Evolutionary conservation across 2,113 vertebrate species (phyloP).

Genomic region (Nipponia nippon): DNA sequence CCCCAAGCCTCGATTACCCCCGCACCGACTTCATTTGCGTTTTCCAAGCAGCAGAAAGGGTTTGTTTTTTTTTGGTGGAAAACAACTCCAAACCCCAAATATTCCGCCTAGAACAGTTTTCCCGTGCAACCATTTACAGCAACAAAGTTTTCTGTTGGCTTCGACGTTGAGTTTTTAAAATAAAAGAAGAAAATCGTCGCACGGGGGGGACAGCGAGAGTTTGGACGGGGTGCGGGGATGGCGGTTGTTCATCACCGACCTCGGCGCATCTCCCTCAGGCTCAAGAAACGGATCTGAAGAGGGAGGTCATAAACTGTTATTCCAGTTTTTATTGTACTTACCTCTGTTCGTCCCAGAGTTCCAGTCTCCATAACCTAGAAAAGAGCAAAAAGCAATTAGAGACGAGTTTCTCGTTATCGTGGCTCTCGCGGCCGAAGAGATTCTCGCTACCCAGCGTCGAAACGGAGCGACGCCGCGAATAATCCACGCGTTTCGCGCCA

Average conservation of each 20-base stretch:
- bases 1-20: not conserved
- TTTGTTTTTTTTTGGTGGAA: accelerated
- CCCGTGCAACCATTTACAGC: accelerated
- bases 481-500: not conserved
- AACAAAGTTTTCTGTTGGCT: not conserved
- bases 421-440: accelerated
- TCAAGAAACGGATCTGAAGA: not conserved
- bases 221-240: not conserved
- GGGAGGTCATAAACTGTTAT: not conserved
- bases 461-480: accelerated
- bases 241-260: not conserved
- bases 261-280: not conserved
- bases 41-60: not conserved
- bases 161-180: accelerated
- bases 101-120: not conserved
- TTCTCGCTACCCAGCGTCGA: accelerated
- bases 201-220: accelerated
- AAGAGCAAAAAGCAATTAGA: not conserved
- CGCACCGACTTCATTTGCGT: accelerated
- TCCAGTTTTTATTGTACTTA: conserved; percentile 20
- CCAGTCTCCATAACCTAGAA: conserved; percentile 77
- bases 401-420: accelerated
- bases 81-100: not conserved
- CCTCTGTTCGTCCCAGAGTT: conserved; percentile 74
- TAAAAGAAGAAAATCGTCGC: accelerated